Evolutionary conservation across 2,797 vertebrate species (phyloP).

Genomic region (Serranus cabrilla): DNA sequence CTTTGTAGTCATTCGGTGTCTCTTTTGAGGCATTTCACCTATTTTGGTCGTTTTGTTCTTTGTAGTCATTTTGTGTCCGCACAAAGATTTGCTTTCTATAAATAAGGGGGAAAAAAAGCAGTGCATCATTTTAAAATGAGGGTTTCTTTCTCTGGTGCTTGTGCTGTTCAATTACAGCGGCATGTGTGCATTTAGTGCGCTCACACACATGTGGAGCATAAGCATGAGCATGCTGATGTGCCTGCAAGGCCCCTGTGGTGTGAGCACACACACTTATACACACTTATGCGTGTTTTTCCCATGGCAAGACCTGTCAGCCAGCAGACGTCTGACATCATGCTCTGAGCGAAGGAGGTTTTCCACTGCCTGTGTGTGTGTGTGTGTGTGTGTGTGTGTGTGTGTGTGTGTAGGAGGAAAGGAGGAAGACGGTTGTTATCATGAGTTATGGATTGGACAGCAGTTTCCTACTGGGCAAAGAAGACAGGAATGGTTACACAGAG

Average conservation of each 20-base stretch:
- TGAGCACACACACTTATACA: conserved; percentile 31
- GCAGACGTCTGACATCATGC: conserved; percentile 76
- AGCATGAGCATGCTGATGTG: conserved; percentile 30
- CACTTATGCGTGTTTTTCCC: conserved; percentile 70
- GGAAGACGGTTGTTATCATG: conserved; percentile 80
- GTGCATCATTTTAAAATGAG: neutral
- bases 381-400: conserved; percentile 24
- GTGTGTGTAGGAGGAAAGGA: conserved; percentile 56
- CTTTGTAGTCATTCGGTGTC: too few species aligned
- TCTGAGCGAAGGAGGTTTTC: conserved; percentile 69
- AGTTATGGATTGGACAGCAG: conserved; percentile 84
- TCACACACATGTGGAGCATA: conserved; percentile 29
- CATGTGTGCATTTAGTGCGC: conserved; percentile 24
- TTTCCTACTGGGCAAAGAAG: conserved; percentile 75
- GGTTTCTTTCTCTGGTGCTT: neutral
- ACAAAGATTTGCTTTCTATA: conserved; percentile 2
- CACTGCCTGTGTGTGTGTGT: conserved; percentile 44
- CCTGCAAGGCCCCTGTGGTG: conserved; percentile 40
- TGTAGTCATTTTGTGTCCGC: too few species aligned
- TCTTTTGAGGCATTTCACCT: too few species aligned
- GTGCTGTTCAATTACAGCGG: conserved; percentile 21
- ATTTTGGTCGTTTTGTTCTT: too few species aligned
- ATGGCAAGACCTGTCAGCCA: conserved; percentile 66
- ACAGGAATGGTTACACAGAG: conserved; percentile 63
- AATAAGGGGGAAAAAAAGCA: conserved; percentile 11